Percentiles rank a stretch among this genome's conserved stretches.
These are phyloP conservation scores for Saturnia pavonia DNA, from an alignment of 2,888 invertebrate species.

Conservation along the genomic window DNA sequence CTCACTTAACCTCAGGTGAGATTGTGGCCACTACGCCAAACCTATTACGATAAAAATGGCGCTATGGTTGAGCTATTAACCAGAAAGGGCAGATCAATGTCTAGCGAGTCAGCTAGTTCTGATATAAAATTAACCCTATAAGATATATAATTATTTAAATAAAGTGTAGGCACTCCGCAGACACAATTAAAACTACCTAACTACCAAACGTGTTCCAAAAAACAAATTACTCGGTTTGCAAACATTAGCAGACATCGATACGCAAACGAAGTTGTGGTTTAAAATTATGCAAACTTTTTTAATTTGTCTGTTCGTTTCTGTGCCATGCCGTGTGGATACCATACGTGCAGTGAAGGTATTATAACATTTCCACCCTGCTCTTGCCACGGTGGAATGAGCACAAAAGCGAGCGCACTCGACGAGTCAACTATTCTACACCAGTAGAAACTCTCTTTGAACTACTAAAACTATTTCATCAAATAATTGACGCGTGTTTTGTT, in stretches of 20 bases:
- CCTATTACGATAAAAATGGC: no score
- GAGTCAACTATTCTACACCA: neutral
- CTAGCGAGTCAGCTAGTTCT: no score
- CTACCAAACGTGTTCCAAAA: neutral
- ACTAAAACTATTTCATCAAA: neutral
- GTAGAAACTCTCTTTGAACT: constrained; percentile 5
- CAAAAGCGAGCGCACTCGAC: neutral
- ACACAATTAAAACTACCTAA: neutral
- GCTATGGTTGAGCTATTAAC: no score
- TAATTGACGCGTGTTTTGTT: neutral
- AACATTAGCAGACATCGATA: neutral
- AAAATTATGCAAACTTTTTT: constrained; percentile 9
- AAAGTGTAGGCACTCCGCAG: neutral
- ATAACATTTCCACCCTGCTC: constrained; percentile 2
- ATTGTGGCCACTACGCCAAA: no score
- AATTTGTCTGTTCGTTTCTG: constrained; percentile 6
- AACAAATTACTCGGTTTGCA: neutral
- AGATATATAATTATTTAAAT: no score
- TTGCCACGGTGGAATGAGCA: constrained; percentile 3
- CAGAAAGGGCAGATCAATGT: no score
- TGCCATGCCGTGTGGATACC: neutral
- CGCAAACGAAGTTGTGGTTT: constrained; percentile 1
- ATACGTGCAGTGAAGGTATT: constrained; percentile 3
- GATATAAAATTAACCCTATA: no score
- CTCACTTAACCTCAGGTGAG: no score